Percentiles rank a stretch among this genome's conserved stretches.
phyloP scores from a whole-genome alignment of 2,113 vertebrate species.

The Siniperca chuatsi region DNA sequence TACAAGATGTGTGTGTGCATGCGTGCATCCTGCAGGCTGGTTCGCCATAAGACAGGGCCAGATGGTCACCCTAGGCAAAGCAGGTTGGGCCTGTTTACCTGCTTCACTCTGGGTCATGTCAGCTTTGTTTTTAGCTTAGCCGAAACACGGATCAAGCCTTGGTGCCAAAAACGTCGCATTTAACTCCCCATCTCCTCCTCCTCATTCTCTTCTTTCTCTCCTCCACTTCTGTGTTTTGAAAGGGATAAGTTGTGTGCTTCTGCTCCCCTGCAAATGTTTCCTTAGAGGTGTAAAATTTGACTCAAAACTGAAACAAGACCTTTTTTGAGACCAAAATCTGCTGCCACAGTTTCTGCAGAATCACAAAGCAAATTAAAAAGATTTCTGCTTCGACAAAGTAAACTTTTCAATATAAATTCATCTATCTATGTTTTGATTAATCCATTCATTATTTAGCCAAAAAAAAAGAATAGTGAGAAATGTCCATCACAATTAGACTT shows the following conservation, averaged over 20 bases:
- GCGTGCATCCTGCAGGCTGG: slow-evolving; percentile 70
- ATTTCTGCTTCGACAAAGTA: neutral
- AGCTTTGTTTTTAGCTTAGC: slow-evolving; percentile 81
- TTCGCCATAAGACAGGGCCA: slow-evolving; percentile 81
- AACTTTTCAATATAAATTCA: neutral
- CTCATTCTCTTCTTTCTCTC: neutral
- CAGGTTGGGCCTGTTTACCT: slow-evolving; percentile 86
- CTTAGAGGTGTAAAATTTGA: neutral
- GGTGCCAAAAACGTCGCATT: slow-evolving; percentile 73
- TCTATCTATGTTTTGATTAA: neutral
- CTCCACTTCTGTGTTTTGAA: slow-evolving; percentile 33
- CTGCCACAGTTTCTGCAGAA: neutral
- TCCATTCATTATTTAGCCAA: neutral
- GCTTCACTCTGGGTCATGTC: slow-evolving; percentile 84
- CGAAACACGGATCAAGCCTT: slow-evolving; percentile 74
- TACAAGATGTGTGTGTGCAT: slow-evolving; percentile 6
- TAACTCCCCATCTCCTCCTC: slow-evolving; percentile 25
- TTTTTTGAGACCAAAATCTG: neutral
- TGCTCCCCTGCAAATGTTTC: neutral
- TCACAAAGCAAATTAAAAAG: neutral
- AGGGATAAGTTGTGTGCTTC: slow-evolving; percentile 11
- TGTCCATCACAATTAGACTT: too few relatives aligned
- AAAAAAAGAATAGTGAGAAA: neutral
- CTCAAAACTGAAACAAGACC: neutral
- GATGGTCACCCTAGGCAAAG: slow-evolving; percentile 86